These are phyloP conservation scores for Hydropotes inermis DNA, from an alignment of 2,113 vertebrate species.

Conservation along the genomic window DNA sequence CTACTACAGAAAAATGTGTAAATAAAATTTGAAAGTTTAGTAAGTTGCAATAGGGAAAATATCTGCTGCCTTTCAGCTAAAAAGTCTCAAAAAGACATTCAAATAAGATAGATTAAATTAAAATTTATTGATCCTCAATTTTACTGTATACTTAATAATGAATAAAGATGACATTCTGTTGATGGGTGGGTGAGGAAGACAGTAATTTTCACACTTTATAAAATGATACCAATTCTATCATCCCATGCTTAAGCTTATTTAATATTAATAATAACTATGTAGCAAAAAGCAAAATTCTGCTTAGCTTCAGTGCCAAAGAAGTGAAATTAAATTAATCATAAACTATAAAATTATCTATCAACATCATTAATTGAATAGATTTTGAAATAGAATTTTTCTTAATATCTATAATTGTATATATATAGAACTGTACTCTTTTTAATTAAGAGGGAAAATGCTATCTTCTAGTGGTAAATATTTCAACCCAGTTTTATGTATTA, in stretches of 20 bases:
- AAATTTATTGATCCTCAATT: neutral
- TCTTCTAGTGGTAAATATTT: neutral
- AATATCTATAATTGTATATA: neutral
- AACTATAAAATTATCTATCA: neutral
- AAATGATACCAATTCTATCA: neutral
- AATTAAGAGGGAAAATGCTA: neutral
- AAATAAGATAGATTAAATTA: neutral
- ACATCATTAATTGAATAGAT: neutral
- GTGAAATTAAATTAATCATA: neutral
- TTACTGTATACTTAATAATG: neutral
- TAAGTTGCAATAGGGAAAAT: neutral
- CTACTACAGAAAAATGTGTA: constrained; percentile 27
- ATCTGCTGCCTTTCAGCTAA: neutral
- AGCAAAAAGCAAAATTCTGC: neutral
- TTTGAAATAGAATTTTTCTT: neutral
- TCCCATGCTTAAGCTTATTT: neutral
- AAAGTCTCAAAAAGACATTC: neutral
- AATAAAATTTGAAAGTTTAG: constrained; percentile 2
- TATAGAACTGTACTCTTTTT: neutral
- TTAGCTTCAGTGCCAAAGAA: neutral
- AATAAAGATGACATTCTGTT: neutral
- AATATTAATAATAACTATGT: constrained; percentile 3
- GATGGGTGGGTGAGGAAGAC: neutral
- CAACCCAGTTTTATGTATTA: neutral
- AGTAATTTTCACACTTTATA: neutral